phyloP scores from a whole-genome alignment of 64 coral and sea anemone genomes.

The Pocillopora damicornis region DNA sequence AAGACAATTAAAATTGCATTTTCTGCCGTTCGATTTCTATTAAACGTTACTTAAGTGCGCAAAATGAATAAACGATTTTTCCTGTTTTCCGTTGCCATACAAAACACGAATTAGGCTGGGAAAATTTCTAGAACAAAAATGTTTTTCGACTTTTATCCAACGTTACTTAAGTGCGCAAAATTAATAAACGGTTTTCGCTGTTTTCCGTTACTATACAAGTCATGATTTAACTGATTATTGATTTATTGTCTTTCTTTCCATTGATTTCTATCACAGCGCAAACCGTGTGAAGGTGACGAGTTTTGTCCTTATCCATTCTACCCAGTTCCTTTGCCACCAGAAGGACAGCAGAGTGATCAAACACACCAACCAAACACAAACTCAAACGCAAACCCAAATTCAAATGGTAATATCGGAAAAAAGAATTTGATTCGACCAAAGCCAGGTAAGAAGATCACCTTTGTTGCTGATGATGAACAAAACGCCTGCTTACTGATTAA shows the following conservation, averaged over 20 bases:
- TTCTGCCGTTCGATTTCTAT: too few species aligned
- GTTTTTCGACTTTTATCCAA: too few species aligned
- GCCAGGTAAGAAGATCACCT: constrained; percentile 33
- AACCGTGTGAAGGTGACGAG: constrained; percentile 25
- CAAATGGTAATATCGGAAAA: constrained; percentile 40
- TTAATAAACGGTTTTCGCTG: too few species aligned
- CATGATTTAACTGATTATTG: not conserved
- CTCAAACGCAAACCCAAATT: not conserved
- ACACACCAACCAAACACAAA: not conserved
- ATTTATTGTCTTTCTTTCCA: too few species aligned
- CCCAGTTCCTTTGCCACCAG: constrained; percentile 66
- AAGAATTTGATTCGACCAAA: constrained; percentile 78
- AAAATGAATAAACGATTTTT: too few species aligned
- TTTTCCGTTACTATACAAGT: not conserved
- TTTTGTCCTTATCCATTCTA: constrained; percentile 36
- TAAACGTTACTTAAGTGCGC: too few species aligned
- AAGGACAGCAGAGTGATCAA: constrained; percentile 45
- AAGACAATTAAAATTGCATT: too few species aligned
- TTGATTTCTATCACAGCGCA: not conserved
- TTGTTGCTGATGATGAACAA: not conserved
- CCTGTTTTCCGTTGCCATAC: too few species aligned
- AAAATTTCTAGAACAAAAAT: too few species aligned
- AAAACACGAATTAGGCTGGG: too few species aligned
- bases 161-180: too few species aligned
- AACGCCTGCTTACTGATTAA: not conserved